Evolutionary conservation across 2,113 vertebrate species (phyloP), one percentile per base, ranked within the genome.

Genomic region (Australoheros scitulus): DNA sequence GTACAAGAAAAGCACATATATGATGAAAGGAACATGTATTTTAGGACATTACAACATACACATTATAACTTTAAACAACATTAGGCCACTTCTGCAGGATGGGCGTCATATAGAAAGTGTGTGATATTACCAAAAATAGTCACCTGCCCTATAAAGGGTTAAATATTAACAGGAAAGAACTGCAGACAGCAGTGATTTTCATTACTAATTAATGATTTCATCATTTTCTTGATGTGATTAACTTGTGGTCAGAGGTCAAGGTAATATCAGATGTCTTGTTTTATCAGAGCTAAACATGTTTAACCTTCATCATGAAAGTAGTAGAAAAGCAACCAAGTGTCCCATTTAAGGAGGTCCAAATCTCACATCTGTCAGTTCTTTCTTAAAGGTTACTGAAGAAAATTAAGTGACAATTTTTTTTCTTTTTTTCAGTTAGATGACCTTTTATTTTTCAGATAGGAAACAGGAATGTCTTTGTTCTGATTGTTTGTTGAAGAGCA

Each of bases 201-300:
- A 60, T 77, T 60, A 41, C 15, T 59, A 41, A 43, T 20, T 43
- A 24, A 43, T 43, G 5, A 38, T 11, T 15, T 20, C 15, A 41
- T 76, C 11, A 8, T 38, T 76, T 26, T 41, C 26, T 77, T 3
- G 32, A 32, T 52, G 6, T 72, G 65, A 52, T 32, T 52, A 50
- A 55, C 2, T 2, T 2, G 20, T 72, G 26, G n/a, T 15, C 0
- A 2, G 26, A 72, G 0, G 17, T 55, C 3, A 24, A n/a, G 0
- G 65, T 1, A 52, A 32, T 24, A 72, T 32, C 41, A 52, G 15
- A 29, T 70, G 24, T 2, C 24, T 29, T 72, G 50, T 72, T 52
- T 26, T n/a, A 0, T 52, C 29, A 32, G 32, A 5, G 24, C 20
- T 24, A 72, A 72, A 72, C 26, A 72, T 6, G 52, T 47, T 72